Base-by-base conservation (phyloP, 2,888 invertebrate genomes). In the Onchidella celtica region DNA sequence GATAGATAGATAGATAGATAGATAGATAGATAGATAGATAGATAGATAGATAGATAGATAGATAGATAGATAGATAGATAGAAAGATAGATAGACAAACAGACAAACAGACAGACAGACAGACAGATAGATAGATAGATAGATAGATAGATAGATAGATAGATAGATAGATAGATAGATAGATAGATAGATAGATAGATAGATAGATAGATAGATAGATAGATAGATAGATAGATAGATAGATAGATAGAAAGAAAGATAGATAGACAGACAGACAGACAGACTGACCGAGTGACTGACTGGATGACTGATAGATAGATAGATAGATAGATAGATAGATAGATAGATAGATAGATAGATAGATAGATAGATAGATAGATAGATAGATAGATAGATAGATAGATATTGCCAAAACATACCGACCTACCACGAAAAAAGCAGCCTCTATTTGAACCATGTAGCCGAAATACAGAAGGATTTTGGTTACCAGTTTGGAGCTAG, bases 211-310 rank as follows among this genome's bases (percentile, higher is more conserved):
- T 36, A 69, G 36, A 69, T 21, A 29, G 61, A 61, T 24, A 61
- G 61, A 61, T 21, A 61, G 27, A 24, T 24, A 61, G 61, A 61
- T 24, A 61, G 61, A 61, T 21, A 61, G 61, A 61, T 21, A 61
- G 61, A 61, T 21, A 61, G 61, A 61, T 21, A 61, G 61, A 61
- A 6, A 61, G 27, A 61, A 6, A 61, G n/a, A 61, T 21, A 61
- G 61, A 61, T 24, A 24, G n/a, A 61, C n/a, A 61, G n/a, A 61
- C n/a, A 61, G 61, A 61, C 27, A 61, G 61, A 61, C 47, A 47
- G 47, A 47, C 47, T 11, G 47, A 11, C 17, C 6, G 47, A 17
- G 6, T 11, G 47, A 17, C n/a, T n/a, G 47, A 47, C 17, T 11
- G 47, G 17, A 11, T 11, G 47, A 47, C 17, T 11, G 47, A 47